These are phyloP conservation scores for Cossypha polioptera DNA, from an alignment of 2,797 vertebrate genomes.

Conservation along the genomic window DNA sequence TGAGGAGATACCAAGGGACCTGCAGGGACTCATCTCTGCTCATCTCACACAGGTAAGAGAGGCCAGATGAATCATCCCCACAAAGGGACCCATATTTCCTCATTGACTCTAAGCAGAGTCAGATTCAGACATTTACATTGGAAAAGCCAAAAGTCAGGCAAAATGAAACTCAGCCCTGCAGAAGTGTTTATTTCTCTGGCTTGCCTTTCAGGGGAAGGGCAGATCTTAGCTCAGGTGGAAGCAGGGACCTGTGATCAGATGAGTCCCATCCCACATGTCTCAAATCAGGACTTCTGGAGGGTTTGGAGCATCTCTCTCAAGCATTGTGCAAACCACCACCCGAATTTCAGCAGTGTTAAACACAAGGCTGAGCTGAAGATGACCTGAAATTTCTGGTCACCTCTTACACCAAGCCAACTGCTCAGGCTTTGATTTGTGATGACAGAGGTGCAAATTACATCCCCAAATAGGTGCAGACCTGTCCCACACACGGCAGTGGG, in stretches of 20 bases:
- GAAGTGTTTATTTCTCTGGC: neutral
- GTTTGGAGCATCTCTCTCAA: neutral
- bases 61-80: neutral
- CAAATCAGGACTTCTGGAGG: neutral
- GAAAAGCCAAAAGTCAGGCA: neutral
- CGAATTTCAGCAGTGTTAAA: neutral
- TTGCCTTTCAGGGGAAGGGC: neutral
- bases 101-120: neutral
- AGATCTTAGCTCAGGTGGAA: neutral
- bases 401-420: neutral
- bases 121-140: conserved; percentile 3
- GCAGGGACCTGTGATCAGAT: neutral
- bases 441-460: neutral
- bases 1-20: neutral
- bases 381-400: neutral
- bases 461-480: neutral
- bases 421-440: neutral
- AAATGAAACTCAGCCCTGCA: neutral
- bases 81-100: neutral
- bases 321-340: neutral
- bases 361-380: neutral
- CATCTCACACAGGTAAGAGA: neutral
- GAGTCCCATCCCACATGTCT: neutral
- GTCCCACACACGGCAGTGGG: neutral
- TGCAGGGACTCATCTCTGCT: neutral